phyloP scores from a whole-genome alignment of 1,140 invertebrate species.

The Nephila pilipes region DNA sequence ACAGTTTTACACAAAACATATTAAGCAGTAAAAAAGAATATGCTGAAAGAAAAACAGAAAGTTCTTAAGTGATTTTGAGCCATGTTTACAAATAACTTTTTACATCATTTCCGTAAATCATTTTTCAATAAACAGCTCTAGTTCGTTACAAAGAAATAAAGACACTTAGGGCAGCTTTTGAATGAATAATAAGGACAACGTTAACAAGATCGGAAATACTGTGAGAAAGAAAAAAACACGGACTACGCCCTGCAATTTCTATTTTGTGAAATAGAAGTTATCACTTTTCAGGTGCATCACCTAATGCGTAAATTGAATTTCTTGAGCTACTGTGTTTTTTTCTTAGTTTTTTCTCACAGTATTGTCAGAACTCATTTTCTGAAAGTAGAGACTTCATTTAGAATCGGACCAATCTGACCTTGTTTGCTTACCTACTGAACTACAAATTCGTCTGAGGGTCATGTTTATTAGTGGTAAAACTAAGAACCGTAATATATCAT shows the following conservation, averaged over 20 bases:
- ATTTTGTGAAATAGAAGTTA: not conserved
- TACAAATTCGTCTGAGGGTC: not conserved
- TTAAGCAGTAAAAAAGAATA: not conserved
- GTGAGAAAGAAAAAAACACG: no score
- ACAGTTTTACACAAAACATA: no score
- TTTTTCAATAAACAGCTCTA: not conserved
- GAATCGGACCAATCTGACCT: not conserved
- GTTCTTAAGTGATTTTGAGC: no score
- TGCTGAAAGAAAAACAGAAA: not conserved
- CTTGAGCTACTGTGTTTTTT: not conserved
- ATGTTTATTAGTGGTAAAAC: not conserved
- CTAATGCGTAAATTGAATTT: not conserved
- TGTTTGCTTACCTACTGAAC: constrained; percentile 15
- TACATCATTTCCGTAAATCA: not conserved
- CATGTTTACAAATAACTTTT: not conserved
- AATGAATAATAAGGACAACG: not conserved
- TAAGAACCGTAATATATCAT: not conserved
- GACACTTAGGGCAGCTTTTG: not conserved
- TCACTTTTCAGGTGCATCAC: not conserved
- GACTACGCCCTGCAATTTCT: not conserved
- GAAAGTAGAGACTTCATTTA: not conserved
- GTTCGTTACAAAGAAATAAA: not conserved
- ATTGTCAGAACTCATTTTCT: not conserved
- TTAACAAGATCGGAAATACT: not conserved
- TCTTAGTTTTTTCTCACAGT: not conserved